Conservation (phyloP, 2,797 vertebrate species). For the Rhinella marina region DNA sequence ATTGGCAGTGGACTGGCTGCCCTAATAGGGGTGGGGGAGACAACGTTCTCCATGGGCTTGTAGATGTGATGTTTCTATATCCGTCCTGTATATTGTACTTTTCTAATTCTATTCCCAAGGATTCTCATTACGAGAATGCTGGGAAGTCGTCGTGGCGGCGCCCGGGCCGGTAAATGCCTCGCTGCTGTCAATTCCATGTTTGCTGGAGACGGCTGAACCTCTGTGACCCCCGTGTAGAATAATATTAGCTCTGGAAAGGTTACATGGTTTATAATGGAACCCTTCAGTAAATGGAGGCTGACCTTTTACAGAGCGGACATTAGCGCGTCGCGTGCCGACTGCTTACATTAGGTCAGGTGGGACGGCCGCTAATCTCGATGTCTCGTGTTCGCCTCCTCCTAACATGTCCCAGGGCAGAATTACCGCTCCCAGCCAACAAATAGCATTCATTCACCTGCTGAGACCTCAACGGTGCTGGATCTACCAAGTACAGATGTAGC, state of each 20-base stretch:
- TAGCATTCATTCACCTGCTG: not conserved
- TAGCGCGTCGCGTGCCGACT: not conserved
- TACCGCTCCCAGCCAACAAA: not conserved
- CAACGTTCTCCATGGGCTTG: not conserved
- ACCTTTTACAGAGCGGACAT: slow-evolving; percentile 31
- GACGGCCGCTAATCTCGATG: slow-evolving; percentile 33
- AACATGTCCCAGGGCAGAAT: slow-evolving; percentile 21
- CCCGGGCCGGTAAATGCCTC: not conserved
- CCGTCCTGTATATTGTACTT: not conserved
- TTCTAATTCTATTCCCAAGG: not conserved
- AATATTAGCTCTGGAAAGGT: slow-evolving; percentile 55
- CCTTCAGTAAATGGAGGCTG: slow-evolving; percentile 44
- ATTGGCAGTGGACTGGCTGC: not conserved
- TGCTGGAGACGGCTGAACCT: slow-evolving; percentile 18
- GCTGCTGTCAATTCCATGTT: not conserved
- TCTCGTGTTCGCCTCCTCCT: slow-evolving; percentile 21
- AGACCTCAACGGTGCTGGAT: not conserved
- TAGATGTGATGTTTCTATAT: not conserved
- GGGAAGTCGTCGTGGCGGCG: not conserved
- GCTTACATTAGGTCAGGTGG: slow-evolving; percentile 38
- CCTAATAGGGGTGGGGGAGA: not conserved
- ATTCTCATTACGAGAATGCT: not conserved
- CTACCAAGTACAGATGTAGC: not conserved
- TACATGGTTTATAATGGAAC: slow-evolving; percentile 43
- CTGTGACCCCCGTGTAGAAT: slow-evolving; percentile 28